These are phyloP conservation scores for Clarias pachynema DNA, from an alignment of 2,797 vertebrate genomes.

Conservation along the genomic window DNA sequence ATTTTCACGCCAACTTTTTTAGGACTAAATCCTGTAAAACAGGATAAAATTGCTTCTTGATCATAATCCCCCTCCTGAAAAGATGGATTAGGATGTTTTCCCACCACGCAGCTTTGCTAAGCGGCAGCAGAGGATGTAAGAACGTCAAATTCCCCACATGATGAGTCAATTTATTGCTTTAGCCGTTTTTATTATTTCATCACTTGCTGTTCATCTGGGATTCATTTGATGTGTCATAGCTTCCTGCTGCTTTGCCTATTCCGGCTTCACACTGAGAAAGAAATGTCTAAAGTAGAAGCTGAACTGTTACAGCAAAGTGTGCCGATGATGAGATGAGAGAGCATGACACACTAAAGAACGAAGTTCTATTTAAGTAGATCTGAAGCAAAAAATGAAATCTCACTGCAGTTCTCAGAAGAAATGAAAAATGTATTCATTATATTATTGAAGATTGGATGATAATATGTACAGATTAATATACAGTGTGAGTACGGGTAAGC, in stretches of 20 bases:
- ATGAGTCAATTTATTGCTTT: conserved; percentile 77
- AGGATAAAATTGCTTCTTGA: conserved; percentile 54
- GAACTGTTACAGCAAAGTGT: not conserved
- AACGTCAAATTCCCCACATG: conserved; percentile 71
- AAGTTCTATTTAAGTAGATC: not conserved
- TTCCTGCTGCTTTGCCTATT: conserved; percentile 71
- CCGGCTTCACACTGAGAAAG: not conserved
- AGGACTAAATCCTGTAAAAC: conserved; percentile 33
- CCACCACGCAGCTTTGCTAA: conserved; percentile 68
- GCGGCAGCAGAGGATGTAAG: conserved; percentile 63
- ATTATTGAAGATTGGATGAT: not conserved
- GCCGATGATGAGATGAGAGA: not conserved
- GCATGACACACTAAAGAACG: not conserved
- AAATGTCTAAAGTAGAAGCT: conserved; percentile 2
- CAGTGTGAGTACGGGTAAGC: not conserved
- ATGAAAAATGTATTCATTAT: not conserved
- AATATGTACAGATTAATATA: not conserved
- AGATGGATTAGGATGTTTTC: conserved; percentile 71
- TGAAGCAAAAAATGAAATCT: not conserved
- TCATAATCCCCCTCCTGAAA: conserved; percentile 65
- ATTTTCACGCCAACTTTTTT: conserved; percentile 20
- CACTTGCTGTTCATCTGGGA: conserved; percentile 70
- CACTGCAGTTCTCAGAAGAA: not conserved
- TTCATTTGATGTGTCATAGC: conserved; percentile 76
- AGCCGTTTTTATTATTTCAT: conserved; percentile 65